A percentile compares a stretch with the other conserved stretches of the same genome.
Conservation (phyloP, 2,888 invertebrate species). For the Drosophila crucigera region DNA sequence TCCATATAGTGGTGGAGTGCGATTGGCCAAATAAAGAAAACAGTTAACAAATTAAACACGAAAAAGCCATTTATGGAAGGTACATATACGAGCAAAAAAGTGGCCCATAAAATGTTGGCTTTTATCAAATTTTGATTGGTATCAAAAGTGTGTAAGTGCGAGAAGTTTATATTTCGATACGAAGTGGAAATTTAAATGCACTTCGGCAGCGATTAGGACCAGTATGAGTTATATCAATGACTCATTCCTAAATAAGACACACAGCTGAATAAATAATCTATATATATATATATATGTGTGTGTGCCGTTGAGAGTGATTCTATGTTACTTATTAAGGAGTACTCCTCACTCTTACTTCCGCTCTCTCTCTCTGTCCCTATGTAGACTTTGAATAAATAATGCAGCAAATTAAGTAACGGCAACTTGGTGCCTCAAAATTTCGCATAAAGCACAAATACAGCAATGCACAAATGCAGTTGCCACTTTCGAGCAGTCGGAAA, state of each 20-base stretch:
- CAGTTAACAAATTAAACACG: slow-evolving; percentile 15
- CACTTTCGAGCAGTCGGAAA: slow-evolving; percentile 6
- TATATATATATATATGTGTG: too few relatives aligned
- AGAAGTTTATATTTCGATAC: background rate
- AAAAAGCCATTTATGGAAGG: background rate
- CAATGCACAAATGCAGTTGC: slow-evolving; percentile 36
- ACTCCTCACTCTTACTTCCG: background rate
- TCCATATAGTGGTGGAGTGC: background rate
- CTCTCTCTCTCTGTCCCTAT: background rate
- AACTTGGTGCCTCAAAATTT: slow-evolving; percentile 38
- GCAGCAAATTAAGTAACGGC: slow-evolving; percentile 51
- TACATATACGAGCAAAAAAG: too few relatives aligned
- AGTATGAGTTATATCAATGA: background rate
- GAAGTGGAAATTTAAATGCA: background rate
- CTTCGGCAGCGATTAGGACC: background rate
- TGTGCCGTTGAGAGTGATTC: background rate
- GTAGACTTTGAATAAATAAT: slow-evolving; percentile 47
- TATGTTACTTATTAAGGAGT: background rate
- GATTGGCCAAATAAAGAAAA: slow-evolving; percentile 10
- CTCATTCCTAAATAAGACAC: background rate
- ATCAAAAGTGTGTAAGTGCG: background rate
- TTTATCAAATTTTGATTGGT: background rate
- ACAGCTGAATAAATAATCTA: background rate
- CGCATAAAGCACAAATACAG: slow-evolving; percentile 43
- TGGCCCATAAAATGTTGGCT: background rate